Conservation (phyloP, 1,140 invertebrate genomes). For the Danaus melanippus region DNA sequence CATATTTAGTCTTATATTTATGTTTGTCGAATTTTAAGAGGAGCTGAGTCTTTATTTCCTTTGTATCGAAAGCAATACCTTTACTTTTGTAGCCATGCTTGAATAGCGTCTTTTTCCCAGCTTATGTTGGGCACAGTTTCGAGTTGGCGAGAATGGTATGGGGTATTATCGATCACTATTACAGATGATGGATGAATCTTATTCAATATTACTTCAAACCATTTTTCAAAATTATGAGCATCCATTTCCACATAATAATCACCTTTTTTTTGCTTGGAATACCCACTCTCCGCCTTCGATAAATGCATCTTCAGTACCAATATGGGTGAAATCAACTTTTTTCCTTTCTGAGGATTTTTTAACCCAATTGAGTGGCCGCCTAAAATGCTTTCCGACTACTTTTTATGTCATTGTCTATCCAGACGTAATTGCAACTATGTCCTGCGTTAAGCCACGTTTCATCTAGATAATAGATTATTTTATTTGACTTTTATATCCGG, state of each 20-base stretch:
- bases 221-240: conserved; percentile 19
- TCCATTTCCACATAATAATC: conserved; percentile 25
- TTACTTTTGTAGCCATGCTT: conserved; percentile 13
- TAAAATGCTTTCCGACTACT: too few species aligned
- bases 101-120: conserved; percentile 15
- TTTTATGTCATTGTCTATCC: too few species aligned
- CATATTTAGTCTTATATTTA: background rate
- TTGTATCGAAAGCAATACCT: too few species aligned
- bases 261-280: conserved; percentile 19
- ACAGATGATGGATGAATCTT: conserved; percentile 21
- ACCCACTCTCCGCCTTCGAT: conserved; percentile 10
- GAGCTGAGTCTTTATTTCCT: too few species aligned
- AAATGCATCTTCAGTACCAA: conserved; percentile 11
- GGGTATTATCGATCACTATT: conserved; percentile 20
- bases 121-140: conserved; percentile 16
- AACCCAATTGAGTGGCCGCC: background rate
- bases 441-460: too few species aligned
- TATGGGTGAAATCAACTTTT: conserved; percentile 1
- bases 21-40: too few species aligned
- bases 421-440: too few species aligned
- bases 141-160: conserved; percentile 21
- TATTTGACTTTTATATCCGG: too few species aligned
- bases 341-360: too few species aligned
- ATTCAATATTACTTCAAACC: conserved; percentile 15
- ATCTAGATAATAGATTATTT: too few species aligned